These are phyloP conservation scores for Zaprionus africanus DNA, from an alignment of 1,140 invertebrate genomes.

Conservation along the genomic window DNA sequence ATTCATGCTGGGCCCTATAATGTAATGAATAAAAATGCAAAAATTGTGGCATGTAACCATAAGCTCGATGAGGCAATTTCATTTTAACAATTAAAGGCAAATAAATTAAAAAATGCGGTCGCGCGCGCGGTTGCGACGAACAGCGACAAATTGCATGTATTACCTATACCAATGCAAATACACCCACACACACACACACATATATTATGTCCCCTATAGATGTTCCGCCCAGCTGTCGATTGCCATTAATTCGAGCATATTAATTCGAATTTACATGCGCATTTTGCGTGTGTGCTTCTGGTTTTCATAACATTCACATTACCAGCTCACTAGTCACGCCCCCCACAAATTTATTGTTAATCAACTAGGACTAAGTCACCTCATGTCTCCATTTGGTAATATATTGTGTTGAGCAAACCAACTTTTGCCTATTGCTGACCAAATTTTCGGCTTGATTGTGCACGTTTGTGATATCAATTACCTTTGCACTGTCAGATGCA, in stretches of 20 bases:
- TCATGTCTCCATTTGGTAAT: constrained; percentile 19
- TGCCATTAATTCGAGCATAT: constrained; percentile 77
- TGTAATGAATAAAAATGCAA: constrained; percentile 17
- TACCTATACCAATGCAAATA: constrained; percentile 11
- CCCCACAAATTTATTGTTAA: constrained; percentile 57
- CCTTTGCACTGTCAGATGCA: background rate
- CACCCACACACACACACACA: background rate
- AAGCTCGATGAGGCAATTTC: constrained; percentile 54
- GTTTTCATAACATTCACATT: constrained; percentile 61
- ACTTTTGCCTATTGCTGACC: constrained; percentile 4
- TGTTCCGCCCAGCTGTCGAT: constrained; percentile 54
- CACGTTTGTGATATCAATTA: constrained; percentile 35
- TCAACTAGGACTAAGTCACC: constrained; percentile 48
- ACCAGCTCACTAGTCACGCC: constrained; percentile 20
- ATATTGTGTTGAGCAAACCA: constrained; percentile 1
- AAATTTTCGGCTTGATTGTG: constrained; percentile 9
- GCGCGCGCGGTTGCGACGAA: constrained; percentile 38
- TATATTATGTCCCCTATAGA: constrained; percentile 10
- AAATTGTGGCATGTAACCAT: constrained; percentile 48
- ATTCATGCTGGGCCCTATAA: constrained; percentile 26
- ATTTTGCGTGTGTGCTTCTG: constrained; percentile 57
- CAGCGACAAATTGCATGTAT: constrained; percentile 66
- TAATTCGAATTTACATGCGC: constrained; percentile 67
- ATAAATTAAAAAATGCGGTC: constrained; percentile 80
- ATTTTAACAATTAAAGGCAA: constrained; percentile 78